Evolutionary conservation across 2,888 invertebrate genomes (phyloP).

Genomic region (Lycia hirtaria): DNA sequence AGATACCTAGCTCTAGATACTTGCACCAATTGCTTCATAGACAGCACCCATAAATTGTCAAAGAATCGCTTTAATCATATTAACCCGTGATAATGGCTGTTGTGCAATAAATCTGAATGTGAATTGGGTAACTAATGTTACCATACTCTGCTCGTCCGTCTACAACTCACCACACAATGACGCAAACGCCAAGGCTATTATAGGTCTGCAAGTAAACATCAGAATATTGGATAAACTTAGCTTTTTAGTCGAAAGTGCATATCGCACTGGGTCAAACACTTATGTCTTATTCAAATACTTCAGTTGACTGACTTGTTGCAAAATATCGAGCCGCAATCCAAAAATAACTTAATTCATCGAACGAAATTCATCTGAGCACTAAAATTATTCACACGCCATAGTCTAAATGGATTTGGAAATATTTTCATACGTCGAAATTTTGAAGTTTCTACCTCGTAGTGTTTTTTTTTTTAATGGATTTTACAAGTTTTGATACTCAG

Average conservation of each 20-base stretch:
- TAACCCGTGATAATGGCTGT: conserved; percentile 12
- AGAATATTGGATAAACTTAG: conserved; percentile 24
- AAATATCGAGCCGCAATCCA: neutral
- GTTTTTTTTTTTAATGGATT: no score
- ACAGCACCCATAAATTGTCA: neutral
- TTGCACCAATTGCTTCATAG: neutral
- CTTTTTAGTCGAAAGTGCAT: conserved; percentile 3
- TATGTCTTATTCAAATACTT: neutral
- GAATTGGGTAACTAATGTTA: conserved; percentile 35
- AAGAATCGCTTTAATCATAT: neutral
- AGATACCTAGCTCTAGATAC: neutral
- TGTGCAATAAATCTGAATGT: conserved; percentile 38
- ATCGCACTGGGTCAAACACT: neutral
- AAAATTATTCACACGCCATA: no score
- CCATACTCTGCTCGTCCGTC: conserved; percentile 33
- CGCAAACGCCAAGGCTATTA: conserved; percentile 48
- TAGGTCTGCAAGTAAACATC: conserved; percentile 26
- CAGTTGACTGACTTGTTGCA: neutral
- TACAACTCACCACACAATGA: conserved; percentile 49
- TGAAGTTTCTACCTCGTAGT: no score
- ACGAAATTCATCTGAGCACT: no score
- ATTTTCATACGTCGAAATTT: no score
- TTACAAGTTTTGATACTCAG: no score
- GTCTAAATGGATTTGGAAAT: no score
- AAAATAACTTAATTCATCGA: neutral